Conservation (phyloP, 2,797 vertebrate species). For the Psittacula echo region DNA sequence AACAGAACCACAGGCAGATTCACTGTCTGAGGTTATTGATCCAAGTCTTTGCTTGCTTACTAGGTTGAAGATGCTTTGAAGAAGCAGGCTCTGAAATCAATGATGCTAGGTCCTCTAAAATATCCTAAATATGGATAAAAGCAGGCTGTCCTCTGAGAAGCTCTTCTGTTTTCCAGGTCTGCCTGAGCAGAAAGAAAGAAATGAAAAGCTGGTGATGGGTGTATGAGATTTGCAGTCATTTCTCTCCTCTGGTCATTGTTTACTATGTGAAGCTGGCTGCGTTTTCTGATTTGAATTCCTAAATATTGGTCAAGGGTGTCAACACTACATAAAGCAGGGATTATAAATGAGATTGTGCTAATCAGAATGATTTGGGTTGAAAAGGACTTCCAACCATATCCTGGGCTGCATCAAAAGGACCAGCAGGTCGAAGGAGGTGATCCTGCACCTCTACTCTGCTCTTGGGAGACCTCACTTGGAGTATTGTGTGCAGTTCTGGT, state of each 20-base stretch:
- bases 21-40: not conserved
- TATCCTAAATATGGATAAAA: not conserved
- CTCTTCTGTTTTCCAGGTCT: not conserved
- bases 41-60: conserved; percentile 13
- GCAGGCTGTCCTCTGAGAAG: not conserved
- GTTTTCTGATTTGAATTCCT: not conserved
- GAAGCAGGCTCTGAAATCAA: not conserved
- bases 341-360: not conserved
- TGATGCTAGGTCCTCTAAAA: not conserved
- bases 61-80: not conserved
- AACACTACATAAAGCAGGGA: not conserved
- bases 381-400: not conserved
- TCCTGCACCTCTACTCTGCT: not conserved
- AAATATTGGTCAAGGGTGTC: not conserved
- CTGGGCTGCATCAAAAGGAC: not conserved
- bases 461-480: not conserved
- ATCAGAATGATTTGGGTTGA: not conserved
- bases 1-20: conserved; percentile 12
- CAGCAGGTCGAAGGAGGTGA: not conserved
- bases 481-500: no score
- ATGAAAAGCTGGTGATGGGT: not conserved
- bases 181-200: not conserved
- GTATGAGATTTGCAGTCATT: not conserved
- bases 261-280: not conserved
- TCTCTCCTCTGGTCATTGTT: not conserved